Evolutionary conservation across 2,888 invertebrate species (phyloP).

Genomic region (Melikaiella ostensackeni): DNA sequence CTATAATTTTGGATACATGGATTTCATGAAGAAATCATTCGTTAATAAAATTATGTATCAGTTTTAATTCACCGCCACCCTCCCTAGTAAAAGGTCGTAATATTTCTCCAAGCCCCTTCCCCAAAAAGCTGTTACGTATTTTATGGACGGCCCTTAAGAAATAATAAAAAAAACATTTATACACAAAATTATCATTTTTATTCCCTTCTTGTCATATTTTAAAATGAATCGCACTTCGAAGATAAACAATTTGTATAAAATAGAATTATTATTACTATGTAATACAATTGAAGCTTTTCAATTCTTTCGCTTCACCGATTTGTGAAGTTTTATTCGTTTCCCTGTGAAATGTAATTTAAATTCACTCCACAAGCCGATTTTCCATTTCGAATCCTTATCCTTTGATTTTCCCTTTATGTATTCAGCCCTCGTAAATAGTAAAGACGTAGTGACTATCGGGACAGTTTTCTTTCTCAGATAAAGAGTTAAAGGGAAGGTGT

Average conservation of each 20-base stretch:
- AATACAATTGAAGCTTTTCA: neutral
- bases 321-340: neutral
- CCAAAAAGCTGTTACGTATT: too few relatives aligned
- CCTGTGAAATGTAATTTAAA: conserved; percentile 19
- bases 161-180: too few relatives aligned
- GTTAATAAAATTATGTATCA: too few relatives aligned
- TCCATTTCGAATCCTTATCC: conserved; percentile 2
- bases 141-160: too few relatives aligned
- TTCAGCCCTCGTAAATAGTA: conserved; percentile 13
- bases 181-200: too few relatives aligned
- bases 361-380: conserved; percentile 33
- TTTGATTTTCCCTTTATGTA: conserved; percentile 21
- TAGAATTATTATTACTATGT: neutral
- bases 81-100: too few relatives aligned
- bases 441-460: conserved; percentile 9
- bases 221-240: too few relatives aligned
- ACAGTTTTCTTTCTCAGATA: conserved; percentile 35
- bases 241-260: neutral
- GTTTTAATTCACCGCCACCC: too few relatives aligned
- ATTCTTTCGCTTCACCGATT: neutral
- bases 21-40: too few relatives aligned
- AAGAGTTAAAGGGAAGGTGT: conserved; percentile 4
- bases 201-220: too few relatives aligned
- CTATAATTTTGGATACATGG: too few relatives aligned
- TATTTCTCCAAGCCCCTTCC: too few relatives aligned